Percentiles rank a stretch among this genome's conserved stretches.
Conservation (phyloP, 2,888 invertebrate species). For the Steromphala cineraria region DNA sequence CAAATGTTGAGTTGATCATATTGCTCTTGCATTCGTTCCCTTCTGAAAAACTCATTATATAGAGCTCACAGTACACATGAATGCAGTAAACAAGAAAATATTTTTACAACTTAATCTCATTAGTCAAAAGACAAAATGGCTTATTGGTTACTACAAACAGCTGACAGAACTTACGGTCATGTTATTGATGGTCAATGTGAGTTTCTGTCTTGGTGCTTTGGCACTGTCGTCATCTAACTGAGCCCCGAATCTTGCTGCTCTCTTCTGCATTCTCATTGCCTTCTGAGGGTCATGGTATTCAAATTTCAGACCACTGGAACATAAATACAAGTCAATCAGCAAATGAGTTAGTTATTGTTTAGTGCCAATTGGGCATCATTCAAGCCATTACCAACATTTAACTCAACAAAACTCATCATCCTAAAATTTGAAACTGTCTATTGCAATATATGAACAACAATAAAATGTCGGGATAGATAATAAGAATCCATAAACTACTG, state of each 20-base stretch:
- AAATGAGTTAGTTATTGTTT: no score
- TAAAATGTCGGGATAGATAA: no score
- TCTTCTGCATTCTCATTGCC: constrained; percentile 78
- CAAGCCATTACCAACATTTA: no score
- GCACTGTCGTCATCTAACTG: constrained; percentile 55
- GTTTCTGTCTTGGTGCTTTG: constrained; percentile 44
- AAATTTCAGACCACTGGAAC: constrained; percentile 31
- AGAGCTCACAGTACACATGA: constrained; percentile 34
- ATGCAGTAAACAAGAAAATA: neutral
- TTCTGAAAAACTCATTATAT: constrained; percentile 1
- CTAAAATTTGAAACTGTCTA: no score
- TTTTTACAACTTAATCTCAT: neutral
- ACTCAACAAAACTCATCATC: no score
- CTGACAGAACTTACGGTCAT: constrained; percentile 45
- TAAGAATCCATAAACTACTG: no score
- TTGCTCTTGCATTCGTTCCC: neutral
- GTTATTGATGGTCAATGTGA: constrained; percentile 66
- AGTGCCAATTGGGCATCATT: no score
- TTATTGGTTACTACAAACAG: no score
- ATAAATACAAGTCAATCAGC: neutral
- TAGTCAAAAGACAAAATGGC: no score
- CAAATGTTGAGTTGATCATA: neutral
- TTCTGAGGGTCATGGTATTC: constrained; percentile 62
- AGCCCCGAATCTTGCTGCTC: constrained; percentile 88
- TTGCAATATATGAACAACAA: no score